Evolutionary conservation across 1,140 invertebrate species (phyloP).

Genomic region (Chionoecetes opilio): DNA sequence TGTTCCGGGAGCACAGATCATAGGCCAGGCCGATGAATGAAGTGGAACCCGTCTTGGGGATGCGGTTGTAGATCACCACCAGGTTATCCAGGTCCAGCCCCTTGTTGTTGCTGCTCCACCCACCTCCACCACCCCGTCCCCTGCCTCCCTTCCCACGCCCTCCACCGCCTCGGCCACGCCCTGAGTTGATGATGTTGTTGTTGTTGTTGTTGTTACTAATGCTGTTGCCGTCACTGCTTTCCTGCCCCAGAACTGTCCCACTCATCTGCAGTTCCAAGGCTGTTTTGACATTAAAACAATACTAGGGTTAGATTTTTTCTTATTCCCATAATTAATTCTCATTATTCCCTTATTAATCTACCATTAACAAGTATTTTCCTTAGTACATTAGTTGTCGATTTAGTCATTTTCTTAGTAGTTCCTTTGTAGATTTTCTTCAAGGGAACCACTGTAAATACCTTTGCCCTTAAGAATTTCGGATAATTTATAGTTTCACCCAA

Average conservation of each 20-base stretch:
- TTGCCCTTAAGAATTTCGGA: too few relatives aligned
- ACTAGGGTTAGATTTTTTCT: too few relatives aligned
- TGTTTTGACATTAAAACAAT: not conserved
- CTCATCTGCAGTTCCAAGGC: constrained; percentile 38
- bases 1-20: constrained; percentile 96
- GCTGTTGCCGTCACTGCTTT: not conserved
- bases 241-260: not conserved
- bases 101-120: not conserved
- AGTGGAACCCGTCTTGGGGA: constrained; percentile 99
- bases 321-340: too few relatives aligned
- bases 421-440: too few relatives aligned
- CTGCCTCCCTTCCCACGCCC: not conserved
- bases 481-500: too few relatives aligned
- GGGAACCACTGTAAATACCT: too few relatives aligned
- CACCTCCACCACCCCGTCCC: not conserved
- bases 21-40: constrained; percentile 99
- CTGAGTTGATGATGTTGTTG: not conserved
- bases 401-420: too few relatives aligned
- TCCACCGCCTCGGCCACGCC: not conserved
- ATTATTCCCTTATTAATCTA: too few relatives aligned
- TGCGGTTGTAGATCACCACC: constrained; percentile 96
- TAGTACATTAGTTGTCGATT: too few relatives aligned
- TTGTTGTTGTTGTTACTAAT: not conserved
- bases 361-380: too few relatives aligned
- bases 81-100: constrained; percentile 83